phyloP scores from a whole-genome alignment of 2,888 invertebrate species.

The Hanleya hanleyi region DNA sequence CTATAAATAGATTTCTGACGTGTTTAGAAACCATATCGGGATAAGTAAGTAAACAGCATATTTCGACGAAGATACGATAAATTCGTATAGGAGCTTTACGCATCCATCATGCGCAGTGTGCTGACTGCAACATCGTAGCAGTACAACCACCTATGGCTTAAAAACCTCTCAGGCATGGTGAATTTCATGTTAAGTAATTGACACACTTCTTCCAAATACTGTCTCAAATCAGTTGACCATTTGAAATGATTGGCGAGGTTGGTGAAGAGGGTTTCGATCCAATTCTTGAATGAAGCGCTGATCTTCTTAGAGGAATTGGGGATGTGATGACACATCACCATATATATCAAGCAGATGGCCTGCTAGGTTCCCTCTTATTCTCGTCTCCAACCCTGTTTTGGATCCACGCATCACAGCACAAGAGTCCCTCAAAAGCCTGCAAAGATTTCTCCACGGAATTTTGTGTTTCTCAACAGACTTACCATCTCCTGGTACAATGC shows the following conservation, averaged over 20 bases:
- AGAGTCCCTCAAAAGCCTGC: slow-evolving; percentile 19
- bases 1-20: no score
- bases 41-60: no score
- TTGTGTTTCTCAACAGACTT: neutral
- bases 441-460: slow-evolving; percentile 25
- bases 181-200: slow-evolving; percentile 23
- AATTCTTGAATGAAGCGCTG: slow-evolving; percentile 16
- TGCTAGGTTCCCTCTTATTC: slow-evolving; percentile 1
- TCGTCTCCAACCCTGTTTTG: slow-evolving; percentile 23
- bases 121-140: slow-evolving; percentile 27
- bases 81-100: no score
- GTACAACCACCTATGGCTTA: slow-evolving; percentile 37
- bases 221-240: slow-evolving; percentile 35
- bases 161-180: slow-evolving; percentile 33
- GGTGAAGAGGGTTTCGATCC: slow-evolving; percentile 29
- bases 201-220: slow-evolving; percentile 30
- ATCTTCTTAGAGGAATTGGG: slow-evolving; percentile 18
- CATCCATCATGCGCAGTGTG: no score
- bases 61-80: no score
- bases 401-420: slow-evolving; percentile 25
- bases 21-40: no score
- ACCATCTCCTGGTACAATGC: no score
- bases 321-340: slow-evolving; percentile 23
- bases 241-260: slow-evolving; percentile 40
- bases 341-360: slow-evolving; percentile 20